Conservation (phyloP, 92 coral and sea anemone genomes). For the Umimayanthus chanpuru region DNA sequence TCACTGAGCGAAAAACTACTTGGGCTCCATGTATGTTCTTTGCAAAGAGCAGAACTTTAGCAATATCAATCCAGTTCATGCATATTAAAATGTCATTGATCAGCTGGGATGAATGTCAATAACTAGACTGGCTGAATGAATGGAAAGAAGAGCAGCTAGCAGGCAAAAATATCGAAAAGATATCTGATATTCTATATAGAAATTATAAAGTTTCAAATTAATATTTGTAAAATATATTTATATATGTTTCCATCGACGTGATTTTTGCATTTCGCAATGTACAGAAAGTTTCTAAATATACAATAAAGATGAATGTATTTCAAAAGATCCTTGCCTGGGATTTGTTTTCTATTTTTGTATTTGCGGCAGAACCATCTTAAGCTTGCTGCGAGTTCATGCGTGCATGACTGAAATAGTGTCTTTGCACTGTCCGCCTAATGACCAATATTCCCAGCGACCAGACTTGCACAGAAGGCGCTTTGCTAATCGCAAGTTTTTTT, state of each 20-base stretch:
- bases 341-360: conserved; percentile 22
- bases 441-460: background rate
- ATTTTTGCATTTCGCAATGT: conserved; percentile 37
- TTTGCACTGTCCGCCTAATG: conserved; percentile 12
- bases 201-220: conserved; percentile 16
- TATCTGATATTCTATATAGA: background rate
- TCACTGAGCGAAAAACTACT: conserved; percentile 21
- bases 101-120: conserved; percentile 40
- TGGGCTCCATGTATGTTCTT: conserved; percentile 20
- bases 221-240: conserved; percentile 26
- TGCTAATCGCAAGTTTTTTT: background rate
- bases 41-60: conserved; percentile 41
- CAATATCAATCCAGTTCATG: conserved; percentile 11
- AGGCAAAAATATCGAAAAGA: background rate
- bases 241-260: conserved; percentile 6
- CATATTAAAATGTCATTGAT: conserved; percentile 41
- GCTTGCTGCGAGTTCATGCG: background rate
- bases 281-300: conserved; percentile 35
- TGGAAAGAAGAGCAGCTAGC: conserved; percentile 34
- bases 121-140: conserved; percentile 34
- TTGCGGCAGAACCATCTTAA: background rate
- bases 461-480: background rate
- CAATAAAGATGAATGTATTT: conserved; percentile 17
- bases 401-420: conserved; percentile 9
- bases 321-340: conserved; percentile 41